Conservation (phyloP, 2,888 invertebrate species). For the Acleris holmiana region DNA sequence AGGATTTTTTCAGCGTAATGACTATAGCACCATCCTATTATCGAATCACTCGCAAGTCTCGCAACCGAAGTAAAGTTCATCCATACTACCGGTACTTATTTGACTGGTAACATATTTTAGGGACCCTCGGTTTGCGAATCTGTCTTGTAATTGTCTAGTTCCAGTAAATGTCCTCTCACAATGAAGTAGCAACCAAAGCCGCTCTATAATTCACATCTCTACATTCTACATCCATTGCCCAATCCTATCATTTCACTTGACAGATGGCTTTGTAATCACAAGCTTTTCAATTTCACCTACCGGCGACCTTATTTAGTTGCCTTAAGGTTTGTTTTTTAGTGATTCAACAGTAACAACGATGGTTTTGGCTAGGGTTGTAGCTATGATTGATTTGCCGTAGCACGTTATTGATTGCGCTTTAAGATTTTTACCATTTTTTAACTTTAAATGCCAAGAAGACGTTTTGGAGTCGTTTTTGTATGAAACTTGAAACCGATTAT, state of each 20-base stretch:
- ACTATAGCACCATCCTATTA: too few species aligned
- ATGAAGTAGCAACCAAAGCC: constrained; percentile 13
- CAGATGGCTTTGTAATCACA: constrained; percentile 43
- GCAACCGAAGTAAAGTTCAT: too few species aligned
- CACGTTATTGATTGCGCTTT: constrained; percentile 45
- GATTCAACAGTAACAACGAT: background rate
- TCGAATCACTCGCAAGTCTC: too few species aligned
- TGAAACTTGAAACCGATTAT: too few species aligned
- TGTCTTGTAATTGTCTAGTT: too few species aligned
- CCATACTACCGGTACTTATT: too few species aligned
- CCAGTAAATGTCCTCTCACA: background rate
- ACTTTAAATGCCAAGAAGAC: background rate
- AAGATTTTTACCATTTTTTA: constrained; percentile 19
- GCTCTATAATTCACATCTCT: constrained; percentile 38
- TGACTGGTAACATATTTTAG: too few species aligned
- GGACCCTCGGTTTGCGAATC: too few species aligned
- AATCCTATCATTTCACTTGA: constrained; percentile 47
- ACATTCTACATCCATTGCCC: constrained; percentile 45
- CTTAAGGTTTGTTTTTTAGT: constrained; percentile 2
- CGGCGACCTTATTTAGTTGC: background rate
- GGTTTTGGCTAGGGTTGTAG: constrained; percentile 32
- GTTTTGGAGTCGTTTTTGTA: too few species aligned
- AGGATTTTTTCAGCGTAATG: too few species aligned
- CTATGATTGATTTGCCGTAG: constrained; percentile 45
- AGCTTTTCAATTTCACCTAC: constrained; percentile 14